Conservation (phyloP, 1,140 invertebrate genomes). For the Sinella curviseta region DNA sequence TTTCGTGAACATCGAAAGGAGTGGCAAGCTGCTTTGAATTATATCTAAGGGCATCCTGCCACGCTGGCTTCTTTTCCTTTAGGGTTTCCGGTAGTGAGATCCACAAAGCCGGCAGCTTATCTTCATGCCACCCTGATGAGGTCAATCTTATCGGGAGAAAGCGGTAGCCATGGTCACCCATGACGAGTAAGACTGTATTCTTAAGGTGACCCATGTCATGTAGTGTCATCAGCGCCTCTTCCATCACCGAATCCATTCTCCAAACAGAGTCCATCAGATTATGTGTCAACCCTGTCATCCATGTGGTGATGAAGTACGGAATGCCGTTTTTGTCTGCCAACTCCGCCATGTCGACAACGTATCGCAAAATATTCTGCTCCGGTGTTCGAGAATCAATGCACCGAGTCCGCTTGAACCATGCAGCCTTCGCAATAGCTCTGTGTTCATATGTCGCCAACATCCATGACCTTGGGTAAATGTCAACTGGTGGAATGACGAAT, state of each 20-base stretch:
- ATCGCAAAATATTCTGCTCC: constrained; percentile 33
- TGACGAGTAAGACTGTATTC: constrained; percentile 59
- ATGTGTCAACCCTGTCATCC: constrained; percentile 37
- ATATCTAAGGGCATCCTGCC: constrained; percentile 52
- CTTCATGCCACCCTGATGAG: constrained; percentile 61
- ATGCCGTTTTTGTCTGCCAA: background rate
- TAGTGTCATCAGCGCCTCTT: too few relatives aligned
- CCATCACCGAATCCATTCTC: too few relatives aligned
- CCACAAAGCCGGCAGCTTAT: constrained; percentile 61
- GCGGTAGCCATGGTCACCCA: constrained; percentile 63
- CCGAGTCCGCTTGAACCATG: too few relatives aligned
- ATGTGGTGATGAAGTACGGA: constrained; percentile 35
- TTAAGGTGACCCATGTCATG: background rate
- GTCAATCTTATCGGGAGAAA: constrained; percentile 55
- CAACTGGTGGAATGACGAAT: constrained; percentile 2
- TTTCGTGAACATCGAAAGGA: constrained; percentile 39
- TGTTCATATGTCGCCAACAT: background rate
- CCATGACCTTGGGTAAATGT: background rate
- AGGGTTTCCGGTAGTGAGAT: constrained; percentile 58
- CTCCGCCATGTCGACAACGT: constrained; percentile 26
- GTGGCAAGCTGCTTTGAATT: constrained; percentile 51
- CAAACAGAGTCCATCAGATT: background rate
- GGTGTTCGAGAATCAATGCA: background rate
- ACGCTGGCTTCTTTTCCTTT: constrained; percentile 52
- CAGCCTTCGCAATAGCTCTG: background rate